Conservation (phyloP, 2,797 vertebrate genomes). For the Anisognathus igniventris region DNA sequence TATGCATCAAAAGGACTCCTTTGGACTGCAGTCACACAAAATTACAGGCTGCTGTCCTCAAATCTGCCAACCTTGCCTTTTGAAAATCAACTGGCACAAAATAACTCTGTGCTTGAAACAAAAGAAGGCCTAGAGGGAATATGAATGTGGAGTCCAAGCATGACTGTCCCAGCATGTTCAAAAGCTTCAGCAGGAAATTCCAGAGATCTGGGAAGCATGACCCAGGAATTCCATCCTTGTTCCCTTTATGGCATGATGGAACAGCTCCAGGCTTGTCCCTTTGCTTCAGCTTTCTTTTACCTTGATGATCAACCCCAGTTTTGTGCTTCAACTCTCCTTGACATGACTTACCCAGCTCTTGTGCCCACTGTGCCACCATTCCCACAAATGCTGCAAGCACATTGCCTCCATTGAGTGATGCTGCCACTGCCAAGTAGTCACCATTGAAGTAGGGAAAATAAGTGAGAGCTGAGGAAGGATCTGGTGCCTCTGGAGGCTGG, state of each 20-base stretch:
- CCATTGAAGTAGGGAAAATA: constrained; percentile 90
- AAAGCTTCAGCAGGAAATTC: constrained; percentile 37
- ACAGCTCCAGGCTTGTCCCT: neutral
- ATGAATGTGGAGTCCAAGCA: neutral
- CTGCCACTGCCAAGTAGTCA: constrained; percentile 89
- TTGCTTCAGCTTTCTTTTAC: neutral
- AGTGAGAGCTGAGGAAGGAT: constrained; percentile 77
- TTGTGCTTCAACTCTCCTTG: neutral
- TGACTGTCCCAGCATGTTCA: neutral
- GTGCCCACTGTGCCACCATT: constrained; percentile 86
- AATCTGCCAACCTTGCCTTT: neutral
- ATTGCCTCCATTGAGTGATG: constrained; percentile 94
- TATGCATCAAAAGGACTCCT: neutral
- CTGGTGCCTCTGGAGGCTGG: constrained; percentile 77
- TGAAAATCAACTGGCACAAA: neutral
- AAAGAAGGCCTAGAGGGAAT: neutral
- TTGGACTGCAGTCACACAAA: neutral
- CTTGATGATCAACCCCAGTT: neutral
- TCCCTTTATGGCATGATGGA: neutral
- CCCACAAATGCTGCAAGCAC: constrained; percentile 86
- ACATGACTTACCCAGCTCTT: constrained; percentile 82
- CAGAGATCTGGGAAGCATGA: neutral
- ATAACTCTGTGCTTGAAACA: neutral
- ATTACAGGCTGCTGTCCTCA: neutral
- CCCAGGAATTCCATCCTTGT: neutral